Evolutionary conservation across 2,888 invertebrate species (phyloP).

Genomic region (Drosophila rellima): DNA sequence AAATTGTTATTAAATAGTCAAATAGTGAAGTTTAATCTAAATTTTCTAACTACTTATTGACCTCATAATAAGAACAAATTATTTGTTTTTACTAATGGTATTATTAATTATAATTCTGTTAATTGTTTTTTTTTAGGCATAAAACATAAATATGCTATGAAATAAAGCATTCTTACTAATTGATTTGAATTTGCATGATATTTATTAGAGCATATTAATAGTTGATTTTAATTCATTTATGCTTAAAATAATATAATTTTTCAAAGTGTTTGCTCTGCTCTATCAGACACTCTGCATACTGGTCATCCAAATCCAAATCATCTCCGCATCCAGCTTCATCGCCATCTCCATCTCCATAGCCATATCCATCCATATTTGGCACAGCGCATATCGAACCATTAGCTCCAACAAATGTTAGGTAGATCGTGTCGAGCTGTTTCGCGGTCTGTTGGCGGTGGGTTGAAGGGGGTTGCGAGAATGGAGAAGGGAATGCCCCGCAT

Average conservation of each 20-base stretch:
- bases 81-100: too few relatives aligned
- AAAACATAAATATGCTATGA: too few relatives aligned
- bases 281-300: conserved; percentile 21
- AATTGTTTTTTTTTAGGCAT: too few relatives aligned
- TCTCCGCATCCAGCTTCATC: conserved; percentile 26
- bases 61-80: too few relatives aligned
- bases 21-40: too few relatives aligned
- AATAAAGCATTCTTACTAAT: too few relatives aligned
- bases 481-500: conserved; percentile 27
- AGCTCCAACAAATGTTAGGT: conserved; percentile 74
- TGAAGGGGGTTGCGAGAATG: not conserved
- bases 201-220: too few relatives aligned
- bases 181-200: not conserved
- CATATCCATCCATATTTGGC: conserved; percentile 65
- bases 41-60: too few relatives aligned
- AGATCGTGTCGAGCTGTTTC: conserved; percentile 68
- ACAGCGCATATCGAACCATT: conserved; percentile 63
- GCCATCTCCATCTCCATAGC: conserved; percentile 32
- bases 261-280: conserved; percentile 21
- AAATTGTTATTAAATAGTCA: too few relatives aligned
- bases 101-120: too few relatives aligned
- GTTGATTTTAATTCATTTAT: not conserved
- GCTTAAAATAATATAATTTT: not conserved
- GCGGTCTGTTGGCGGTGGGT: conserved; percentile 12
- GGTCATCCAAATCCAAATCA: conserved; percentile 32